Conservation (phyloP, 2,888 invertebrate species). For the Pterostichus niger region DNA sequence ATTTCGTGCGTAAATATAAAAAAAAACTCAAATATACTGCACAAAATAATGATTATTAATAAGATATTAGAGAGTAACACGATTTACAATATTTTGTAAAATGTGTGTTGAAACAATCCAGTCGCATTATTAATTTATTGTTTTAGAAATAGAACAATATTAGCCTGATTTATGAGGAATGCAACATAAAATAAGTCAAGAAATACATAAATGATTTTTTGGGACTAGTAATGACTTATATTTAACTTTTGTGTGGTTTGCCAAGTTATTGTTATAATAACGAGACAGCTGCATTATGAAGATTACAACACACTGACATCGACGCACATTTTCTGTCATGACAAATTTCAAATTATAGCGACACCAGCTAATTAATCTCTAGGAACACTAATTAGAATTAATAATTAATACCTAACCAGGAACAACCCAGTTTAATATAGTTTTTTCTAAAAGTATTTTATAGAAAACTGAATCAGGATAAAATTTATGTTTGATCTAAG, state of each 20-base stretch:
- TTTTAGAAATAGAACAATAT: constrained; percentile 41
- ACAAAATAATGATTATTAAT: constrained; percentile 1
- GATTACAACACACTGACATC: constrained; percentile 24
- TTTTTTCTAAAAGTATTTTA: too few relatives aligned
- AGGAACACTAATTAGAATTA: too few relatives aligned
- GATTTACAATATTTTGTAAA: too few relatives aligned
- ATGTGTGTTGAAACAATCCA: neutral
- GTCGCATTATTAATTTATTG: neutral
- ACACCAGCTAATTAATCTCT: neutral
- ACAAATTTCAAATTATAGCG: neutral
- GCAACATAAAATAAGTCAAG: constrained; percentile 21
- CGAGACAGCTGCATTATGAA: constrained; percentile 44
- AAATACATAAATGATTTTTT: constrained; percentile 52
- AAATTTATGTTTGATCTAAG: too few relatives aligned
- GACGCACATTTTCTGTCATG: constrained; percentile 10
- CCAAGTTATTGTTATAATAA: constrained; percentile 54
- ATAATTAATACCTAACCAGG: neutral
- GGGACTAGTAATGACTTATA: constrained; percentile 32
- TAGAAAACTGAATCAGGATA: too few relatives aligned
- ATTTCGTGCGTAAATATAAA: too few relatives aligned
- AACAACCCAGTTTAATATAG: too few relatives aligned
- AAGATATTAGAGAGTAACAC: neutral
- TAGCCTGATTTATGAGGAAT: constrained; percentile 35
- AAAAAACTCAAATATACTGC: too few relatives aligned
- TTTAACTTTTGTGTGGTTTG: constrained; percentile 34